These are phyloP conservation scores for Oryzias melastigma DNA, from an alignment of 2,113 vertebrate genomes.

Conservation along the genomic window DNA sequence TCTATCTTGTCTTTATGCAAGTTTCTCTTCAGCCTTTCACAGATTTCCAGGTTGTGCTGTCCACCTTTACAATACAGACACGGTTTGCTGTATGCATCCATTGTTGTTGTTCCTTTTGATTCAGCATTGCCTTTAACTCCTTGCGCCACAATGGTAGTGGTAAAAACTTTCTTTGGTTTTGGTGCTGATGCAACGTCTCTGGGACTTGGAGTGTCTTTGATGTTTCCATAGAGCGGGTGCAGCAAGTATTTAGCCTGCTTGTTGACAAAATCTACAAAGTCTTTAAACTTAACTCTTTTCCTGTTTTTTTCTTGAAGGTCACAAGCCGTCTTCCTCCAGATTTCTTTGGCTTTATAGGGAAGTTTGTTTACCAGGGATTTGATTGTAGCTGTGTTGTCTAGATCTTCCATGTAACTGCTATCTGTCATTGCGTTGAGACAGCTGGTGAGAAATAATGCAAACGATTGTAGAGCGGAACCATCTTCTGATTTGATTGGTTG, in stretches of 20 bases:
- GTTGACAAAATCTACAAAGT: constrained; percentile 27
- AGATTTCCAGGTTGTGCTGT: not conserved
- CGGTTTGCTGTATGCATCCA: not conserved
- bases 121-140: not conserved
- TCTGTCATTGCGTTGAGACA: constrained; percentile 16
- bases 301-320: constrained; percentile 20
- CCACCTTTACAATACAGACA: constrained; percentile 3
- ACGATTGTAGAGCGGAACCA: not conserved
- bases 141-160: not conserved
- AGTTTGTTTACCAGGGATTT: constrained; percentile 18
- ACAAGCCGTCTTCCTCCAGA: constrained; percentile 30
- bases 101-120: not conserved
- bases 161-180: constrained; percentile 1
- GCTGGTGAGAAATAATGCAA: not conserved
- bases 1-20: not conserved
- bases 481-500: constrained; percentile 15
- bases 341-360: constrained; percentile 21
- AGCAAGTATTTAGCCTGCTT: not conserved
- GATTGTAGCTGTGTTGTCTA: constrained; percentile 36
- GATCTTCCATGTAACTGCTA: constrained; percentile 32
- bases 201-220: constrained; percentile 4
- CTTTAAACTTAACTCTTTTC: constrained; percentile 25
- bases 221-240: constrained; percentile 28
- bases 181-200: not conserved
- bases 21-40: not conserved